These are phyloP conservation scores for Lateolabrax maculatus DNA, from an alignment of 2,797 vertebrate species.

Conservation along the genomic window DNA sequence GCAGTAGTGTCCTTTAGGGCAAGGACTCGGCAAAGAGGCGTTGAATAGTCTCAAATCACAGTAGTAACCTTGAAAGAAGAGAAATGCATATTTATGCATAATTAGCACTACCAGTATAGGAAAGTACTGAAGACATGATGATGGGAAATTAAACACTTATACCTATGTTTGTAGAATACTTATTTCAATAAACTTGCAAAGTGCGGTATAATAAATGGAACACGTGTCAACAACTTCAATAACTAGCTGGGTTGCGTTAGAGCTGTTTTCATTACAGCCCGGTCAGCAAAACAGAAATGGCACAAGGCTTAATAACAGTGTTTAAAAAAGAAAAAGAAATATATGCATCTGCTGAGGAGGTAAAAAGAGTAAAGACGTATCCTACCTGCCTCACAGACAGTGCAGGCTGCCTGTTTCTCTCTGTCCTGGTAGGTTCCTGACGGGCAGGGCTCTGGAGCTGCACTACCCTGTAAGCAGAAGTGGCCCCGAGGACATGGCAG, in stretches of 20 bases:
- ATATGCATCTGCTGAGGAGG: background rate
- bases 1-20: slow-evolving; percentile 92
- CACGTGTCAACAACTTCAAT: background rate
- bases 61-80: slow-evolving; percentile 87
- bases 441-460: slow-evolving; percentile 82
- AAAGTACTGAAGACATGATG: background rate
- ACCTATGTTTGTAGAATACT: background rate
- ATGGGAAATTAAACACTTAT: background rate
- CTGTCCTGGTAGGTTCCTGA: slow-evolving; percentile 86
- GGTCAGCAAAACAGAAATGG: slow-evolving; percentile 21
- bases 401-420: slow-evolving; percentile 81
- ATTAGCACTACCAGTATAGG: background rate
- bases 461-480: slow-evolving; percentile 84
- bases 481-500: slow-evolving; percentile 85
- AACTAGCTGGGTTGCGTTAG: background rate
- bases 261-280: slow-evolving; percentile 6
- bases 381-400: slow-evolving; percentile 84
- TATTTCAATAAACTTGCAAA: slow-evolving; percentile 6
- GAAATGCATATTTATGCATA: slow-evolving; percentile 5
- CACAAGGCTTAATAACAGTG: slow-evolving; percentile 4
- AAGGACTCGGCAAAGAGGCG: slow-evolving; percentile 85
- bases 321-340: background rate
- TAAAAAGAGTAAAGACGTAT: background rate
- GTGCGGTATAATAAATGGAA: slow-evolving; percentile 20
- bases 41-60: slow-evolving; percentile 86